Base-by-base conservation (phyloP, 92 coral and sea anemone genomes). In the Phenganax stokvisi region DNA sequence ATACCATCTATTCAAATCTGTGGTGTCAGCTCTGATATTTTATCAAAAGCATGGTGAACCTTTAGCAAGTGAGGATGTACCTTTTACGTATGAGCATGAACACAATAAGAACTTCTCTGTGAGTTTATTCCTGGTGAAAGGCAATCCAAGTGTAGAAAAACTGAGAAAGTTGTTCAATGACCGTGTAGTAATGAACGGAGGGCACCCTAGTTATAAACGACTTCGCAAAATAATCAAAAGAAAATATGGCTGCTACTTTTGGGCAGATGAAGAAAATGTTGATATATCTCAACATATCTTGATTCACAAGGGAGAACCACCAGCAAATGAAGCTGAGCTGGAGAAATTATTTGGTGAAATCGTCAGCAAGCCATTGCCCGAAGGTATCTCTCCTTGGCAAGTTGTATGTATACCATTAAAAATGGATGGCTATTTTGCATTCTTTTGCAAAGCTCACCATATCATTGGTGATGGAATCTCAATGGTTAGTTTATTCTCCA, bases 381-480 rank as follows among this genome's bases (percentile, higher is more conserved):
- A 87, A 0, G 90, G 87, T 65, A 80, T 91, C 29, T 93, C 98
- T 2, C 98, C 98, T 5, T 93, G 98, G 98, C 87, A 89, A 80
- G 73, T 92, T 70, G 71, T 88, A 27, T 66, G 88, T 17, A 80
- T 89, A 56, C 94, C 97, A 20, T 47, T 91, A 30, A 84, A 89
- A 84, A 61, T 85, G 66, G 83, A 62, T 4, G 89, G 80, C n/a
- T 90, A 88, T 84, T 89, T 89, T 51, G 98, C 93, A 9, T 77
- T 89, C 11, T 88, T 89, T 25, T 85, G 89, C 64, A 90, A 97
- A 58, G 87, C 87, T 70, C 98, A 93, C 54, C 98, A 93, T 66
- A 85, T 93, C 9, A 85, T 93, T 57, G 98, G 98, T 0, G 98
- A 93, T 67, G 98, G 90, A 4, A 91, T 93, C 65, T 87, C 98